Percentiles rank a stretch among this genome's conserved stretches.
Evolutionary conservation across 2,797 vertebrate genomes (phyloP).

Genomic region (Clarias pachynema): DNA sequence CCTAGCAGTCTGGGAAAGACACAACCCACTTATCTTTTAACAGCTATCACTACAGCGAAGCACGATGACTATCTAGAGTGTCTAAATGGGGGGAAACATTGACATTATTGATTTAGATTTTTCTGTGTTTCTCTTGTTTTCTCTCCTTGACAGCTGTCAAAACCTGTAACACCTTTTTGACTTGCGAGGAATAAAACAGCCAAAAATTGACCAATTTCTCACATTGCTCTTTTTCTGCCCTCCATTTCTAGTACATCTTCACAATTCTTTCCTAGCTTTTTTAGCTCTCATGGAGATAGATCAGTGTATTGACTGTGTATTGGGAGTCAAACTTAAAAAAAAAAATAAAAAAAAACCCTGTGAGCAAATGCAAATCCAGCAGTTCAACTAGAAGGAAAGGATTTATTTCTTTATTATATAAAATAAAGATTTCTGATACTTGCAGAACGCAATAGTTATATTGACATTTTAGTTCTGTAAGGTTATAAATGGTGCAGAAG

Average conservation of each 20-base stretch:
- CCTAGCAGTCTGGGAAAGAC: slow-evolving; percentile 21
- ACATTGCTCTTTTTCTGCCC: background rate
- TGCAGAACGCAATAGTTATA: slow-evolving; percentile 1
- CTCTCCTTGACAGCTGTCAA: slow-evolving; percentile 18
- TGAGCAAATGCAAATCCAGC: background rate
- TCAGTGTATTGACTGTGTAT: background rate
- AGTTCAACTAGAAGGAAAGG: background rate
- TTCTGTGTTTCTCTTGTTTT: background rate
- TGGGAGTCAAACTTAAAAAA: background rate
- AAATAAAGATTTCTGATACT: slow-evolving; percentile 23
- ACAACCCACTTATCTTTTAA: slow-evolving; percentile 34
- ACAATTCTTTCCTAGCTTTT: background rate
- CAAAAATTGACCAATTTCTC: slow-evolving; percentile 7
- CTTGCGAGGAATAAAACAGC: background rate
- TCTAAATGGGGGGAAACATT: slow-evolving; percentile 34
- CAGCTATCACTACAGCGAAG: slow-evolving; percentile 30
- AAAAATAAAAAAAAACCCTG: background rate
- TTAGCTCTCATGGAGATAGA: background rate
- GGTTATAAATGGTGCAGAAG: slow-evolving; percentile 19
- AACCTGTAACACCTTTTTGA: background rate
- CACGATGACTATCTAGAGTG: slow-evolving; percentile 10
- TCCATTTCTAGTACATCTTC: no score
- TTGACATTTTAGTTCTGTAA: slow-evolving; percentile 19
- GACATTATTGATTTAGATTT: slow-evolving; percentile 44
- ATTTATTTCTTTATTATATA: slow-evolving; percentile 12